These are phyloP conservation scores for Pelochelys cantorii DNA, from an alignment of 2,797 vertebrate genomes.

Conservation along the genomic window DNA sequence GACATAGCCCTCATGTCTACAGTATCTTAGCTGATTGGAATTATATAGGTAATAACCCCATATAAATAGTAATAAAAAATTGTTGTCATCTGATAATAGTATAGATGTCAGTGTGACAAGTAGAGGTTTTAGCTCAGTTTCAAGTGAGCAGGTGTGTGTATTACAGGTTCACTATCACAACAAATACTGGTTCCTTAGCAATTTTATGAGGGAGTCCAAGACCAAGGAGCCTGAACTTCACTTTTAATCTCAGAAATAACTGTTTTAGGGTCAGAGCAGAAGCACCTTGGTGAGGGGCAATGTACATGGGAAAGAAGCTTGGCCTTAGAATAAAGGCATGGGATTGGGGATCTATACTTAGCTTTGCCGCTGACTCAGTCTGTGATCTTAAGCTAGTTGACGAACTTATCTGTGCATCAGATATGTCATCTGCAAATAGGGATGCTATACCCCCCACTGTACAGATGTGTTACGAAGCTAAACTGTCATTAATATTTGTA, in stretches of 20 bases:
- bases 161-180: neutral
- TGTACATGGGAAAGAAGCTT: neutral
- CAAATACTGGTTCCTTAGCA: neutral
- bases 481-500: conserved; percentile 1
- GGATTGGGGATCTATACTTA: neutral
- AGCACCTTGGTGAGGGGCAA: neutral
- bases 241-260: neutral
- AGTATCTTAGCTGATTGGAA: neutral
- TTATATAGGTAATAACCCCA: neutral
- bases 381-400: neutral
- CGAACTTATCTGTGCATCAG: neutral
- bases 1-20: neutral
- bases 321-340: neutral
- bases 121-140: neutral
- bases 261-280: neutral
- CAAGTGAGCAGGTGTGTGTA: neutral
- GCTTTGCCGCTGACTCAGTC: neutral
- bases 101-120: neutral
- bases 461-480: neutral
- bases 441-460: neutral
- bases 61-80: neutral
- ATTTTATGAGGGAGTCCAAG: neutral
- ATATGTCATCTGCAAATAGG: neutral
- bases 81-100: conserved; percentile 6
- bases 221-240: neutral